phyloP scores from a whole-genome alignment of 2,797 vertebrate genomes.

The Myotis pilosus region DNA sequence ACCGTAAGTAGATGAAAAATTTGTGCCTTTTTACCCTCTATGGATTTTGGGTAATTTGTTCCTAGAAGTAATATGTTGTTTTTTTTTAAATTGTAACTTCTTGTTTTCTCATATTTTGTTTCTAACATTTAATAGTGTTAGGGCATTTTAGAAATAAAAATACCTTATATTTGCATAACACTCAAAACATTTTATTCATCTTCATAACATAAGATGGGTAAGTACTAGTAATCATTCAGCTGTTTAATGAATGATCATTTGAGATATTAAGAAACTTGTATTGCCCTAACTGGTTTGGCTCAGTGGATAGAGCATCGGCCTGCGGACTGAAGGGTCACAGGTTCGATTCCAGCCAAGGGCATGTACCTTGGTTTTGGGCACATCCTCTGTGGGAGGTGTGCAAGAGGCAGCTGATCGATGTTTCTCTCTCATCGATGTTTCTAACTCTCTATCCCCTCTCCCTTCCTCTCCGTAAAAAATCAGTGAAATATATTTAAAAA shows the following conservation, averaged over 20 bases:
- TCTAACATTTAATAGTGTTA: constrained; percentile 47
- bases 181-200: constrained; percentile 42
- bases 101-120: constrained; percentile 39
- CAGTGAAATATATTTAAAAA: too few species aligned
- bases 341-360: too few species aligned
- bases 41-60: constrained; percentile 49
- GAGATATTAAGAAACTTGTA: constrained; percentile 44
- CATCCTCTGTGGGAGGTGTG: too few species aligned
- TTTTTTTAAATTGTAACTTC: constrained; percentile 49
- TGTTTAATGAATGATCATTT: constrained; percentile 21
- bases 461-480: too few species aligned
- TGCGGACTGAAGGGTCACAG: not conserved
- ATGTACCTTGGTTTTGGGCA: too few species aligned
- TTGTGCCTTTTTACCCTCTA: constrained; percentile 29
- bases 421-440: too few species aligned
- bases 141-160: constrained; percentile 51
- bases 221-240: constrained; percentile 35
- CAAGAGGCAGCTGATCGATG: too few species aligned
- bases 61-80: not conserved
- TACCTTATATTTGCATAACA: constrained; percentile 41
- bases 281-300: not conserved
- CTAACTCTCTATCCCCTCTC: too few species aligned
- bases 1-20: constrained; percentile 7
- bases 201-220: constrained; percentile 6
- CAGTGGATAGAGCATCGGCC: not conserved